These are phyloP conservation scores for Lepidochrysops patricia DNA, from an alignment of 2,888 invertebrate genomes.

Conservation along the genomic window DNA sequence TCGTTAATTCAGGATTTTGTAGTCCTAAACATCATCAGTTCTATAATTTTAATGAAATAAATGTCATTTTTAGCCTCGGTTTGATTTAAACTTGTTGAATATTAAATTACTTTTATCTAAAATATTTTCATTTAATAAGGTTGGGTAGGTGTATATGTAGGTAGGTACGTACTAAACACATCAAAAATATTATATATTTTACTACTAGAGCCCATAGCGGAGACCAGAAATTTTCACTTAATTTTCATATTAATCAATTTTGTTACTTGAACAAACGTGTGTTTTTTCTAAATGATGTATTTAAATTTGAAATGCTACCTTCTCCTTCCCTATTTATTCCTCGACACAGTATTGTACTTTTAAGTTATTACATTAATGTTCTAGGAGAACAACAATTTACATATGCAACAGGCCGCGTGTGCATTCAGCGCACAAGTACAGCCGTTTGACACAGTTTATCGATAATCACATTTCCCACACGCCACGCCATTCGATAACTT, in stretches of 20 bases:
- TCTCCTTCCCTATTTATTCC: neutral
- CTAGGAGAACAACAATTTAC: neutral
- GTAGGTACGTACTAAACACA: too few relatives aligned
- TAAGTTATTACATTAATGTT: neutral
- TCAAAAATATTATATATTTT: too few relatives aligned
- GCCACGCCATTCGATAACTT: neutral
- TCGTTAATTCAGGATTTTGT: neutral
- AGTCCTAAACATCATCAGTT: neutral
- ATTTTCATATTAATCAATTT: too few relatives aligned
- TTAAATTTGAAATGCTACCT: neutral
- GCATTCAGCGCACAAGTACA: neutral
- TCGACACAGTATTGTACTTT: neutral
- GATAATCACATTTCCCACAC: neutral
- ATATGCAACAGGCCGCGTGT: neutral
- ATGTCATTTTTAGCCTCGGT: too few relatives aligned
- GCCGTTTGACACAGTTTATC: neutral
- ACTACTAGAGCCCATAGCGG: too few relatives aligned
- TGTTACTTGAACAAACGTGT: neutral
- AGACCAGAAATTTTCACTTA: too few relatives aligned
- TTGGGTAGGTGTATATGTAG: too few relatives aligned
- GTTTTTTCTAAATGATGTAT: neutral
- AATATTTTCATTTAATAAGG: too few relatives aligned
- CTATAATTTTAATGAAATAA: neutral
- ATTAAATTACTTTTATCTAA: too few relatives aligned
- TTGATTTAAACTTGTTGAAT: too few relatives aligned